These are phyloP conservation scores for Meriones unguiculatus DNA, from an alignment of 2,113 vertebrate species.

Conservation along the genomic window DNA sequence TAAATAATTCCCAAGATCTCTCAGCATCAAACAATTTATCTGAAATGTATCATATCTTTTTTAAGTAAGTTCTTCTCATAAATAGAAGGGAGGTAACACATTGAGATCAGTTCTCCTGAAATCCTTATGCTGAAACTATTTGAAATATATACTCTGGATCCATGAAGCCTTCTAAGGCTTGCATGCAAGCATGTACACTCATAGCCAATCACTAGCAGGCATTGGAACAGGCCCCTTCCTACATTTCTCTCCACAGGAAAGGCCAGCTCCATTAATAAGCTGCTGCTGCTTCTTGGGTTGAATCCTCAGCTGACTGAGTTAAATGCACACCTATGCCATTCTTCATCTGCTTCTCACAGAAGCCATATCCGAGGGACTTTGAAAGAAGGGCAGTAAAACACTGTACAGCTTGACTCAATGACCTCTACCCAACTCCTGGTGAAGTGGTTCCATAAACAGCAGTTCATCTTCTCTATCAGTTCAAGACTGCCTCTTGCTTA, in stretches of 20 bases:
- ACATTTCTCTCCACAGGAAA: background rate
- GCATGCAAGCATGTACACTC: fast-evolving
- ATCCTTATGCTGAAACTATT: background rate
- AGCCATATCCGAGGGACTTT: background rate
- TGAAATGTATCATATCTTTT: constrained; percentile 6
- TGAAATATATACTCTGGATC: background rate
- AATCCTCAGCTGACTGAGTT: background rate
- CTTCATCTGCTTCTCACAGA: background rate
- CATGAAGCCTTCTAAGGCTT: background rate
- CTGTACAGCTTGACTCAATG: background rate
- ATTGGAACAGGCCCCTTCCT: background rate
- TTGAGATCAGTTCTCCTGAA: background rate
- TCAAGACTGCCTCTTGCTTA: background rate
- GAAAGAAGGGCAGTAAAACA: constrained; percentile 9
- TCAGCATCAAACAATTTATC: background rate
- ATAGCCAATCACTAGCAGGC: background rate
- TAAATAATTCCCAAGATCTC: background rate
- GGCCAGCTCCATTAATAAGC: background rate
- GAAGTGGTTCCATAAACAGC: background rate
- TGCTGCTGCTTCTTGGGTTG: background rate
- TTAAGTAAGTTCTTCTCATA: background rate
- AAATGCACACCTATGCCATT: background rate
- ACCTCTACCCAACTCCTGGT: background rate
- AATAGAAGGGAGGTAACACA: background rate
- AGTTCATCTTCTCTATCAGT: background rate